Evolutionary conservation across 2,888 invertebrate genomes (phyloP).

Genomic region (Tricholauxania praeusta): DNA sequence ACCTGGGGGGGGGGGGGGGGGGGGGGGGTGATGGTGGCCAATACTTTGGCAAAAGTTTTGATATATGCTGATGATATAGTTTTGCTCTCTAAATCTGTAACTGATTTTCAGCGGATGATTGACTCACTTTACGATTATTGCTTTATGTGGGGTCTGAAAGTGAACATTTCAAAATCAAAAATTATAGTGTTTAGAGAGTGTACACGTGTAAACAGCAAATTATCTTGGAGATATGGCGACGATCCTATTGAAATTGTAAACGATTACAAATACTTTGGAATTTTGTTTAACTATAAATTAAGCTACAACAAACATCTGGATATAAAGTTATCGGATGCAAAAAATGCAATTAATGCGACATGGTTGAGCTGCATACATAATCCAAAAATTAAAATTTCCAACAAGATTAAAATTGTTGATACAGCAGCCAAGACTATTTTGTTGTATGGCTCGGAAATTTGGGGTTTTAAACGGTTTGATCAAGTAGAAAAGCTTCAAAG

Average conservation of each 20-base stretch:
- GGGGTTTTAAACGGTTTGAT: slow-evolving; percentile 22
- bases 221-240: slow-evolving; percentile 19
- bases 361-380: too few species aligned
- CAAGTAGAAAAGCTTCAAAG: slow-evolving; percentile 29
- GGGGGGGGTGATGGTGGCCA: too few species aligned
- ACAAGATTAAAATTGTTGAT: slow-evolving; percentile 34
- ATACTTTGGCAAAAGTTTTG: slow-evolving; percentile 14
- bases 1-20: too few species aligned
- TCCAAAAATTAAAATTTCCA: neutral
- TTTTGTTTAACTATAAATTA: too few species aligned
- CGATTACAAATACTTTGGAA: neutral
- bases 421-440: neutral
- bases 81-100: slow-evolving; percentile 18
- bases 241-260: slow-evolving; percentile 17
- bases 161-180: slow-evolving; percentile 17
- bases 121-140: slow-evolving; percentile 17
- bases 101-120: slow-evolving; percentile 23
- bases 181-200: slow-evolving; percentile 17
- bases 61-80: slow-evolving; percentile 36
- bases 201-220: neutral
- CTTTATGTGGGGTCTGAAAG: slow-evolving; percentile 18
- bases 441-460: slow-evolving; percentile 26
- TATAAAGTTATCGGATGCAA: too few species aligned
- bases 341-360: too few species aligned
- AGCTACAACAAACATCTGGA: too few species aligned